Evolutionary conservation across 2,113 vertebrate species (phyloP).

Genomic region (Ciconia stormi): DNA sequence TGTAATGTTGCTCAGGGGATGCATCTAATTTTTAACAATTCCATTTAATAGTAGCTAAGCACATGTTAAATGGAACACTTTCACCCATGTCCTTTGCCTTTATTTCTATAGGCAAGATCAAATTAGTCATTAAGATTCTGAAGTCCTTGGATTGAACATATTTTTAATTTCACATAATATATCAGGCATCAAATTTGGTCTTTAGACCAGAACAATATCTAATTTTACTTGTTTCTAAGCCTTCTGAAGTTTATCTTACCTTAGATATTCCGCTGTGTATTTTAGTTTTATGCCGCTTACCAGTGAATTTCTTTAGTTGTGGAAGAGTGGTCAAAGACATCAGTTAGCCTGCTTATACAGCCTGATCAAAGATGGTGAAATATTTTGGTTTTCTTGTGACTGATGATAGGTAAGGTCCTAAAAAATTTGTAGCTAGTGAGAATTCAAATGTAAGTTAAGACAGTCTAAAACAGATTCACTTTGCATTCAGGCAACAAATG

Average conservation of each 20-base stretch:
- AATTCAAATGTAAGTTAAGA: neutral
- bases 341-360: neutral
- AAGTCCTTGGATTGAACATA: neutral
- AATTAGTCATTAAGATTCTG: neutral
- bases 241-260: neutral
- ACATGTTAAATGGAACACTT: neutral
- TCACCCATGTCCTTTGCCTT: neutral
- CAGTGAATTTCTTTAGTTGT: neutral
- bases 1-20: neutral
- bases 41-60: neutral
- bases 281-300: neutral
- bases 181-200: neutral
- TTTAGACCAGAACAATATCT: neutral
- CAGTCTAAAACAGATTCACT: neutral
- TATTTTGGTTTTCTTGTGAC: neutral
- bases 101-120: neutral
- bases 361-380: neutral
- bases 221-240: neutral
- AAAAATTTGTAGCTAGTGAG: neutral
- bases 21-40: neutral
- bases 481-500: neutral
- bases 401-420: neutral
- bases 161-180: neutral
- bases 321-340: neutral
- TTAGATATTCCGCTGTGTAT: neutral